phyloP scores from a whole-genome alignment of 2,888 invertebrate species.

The Eristalinus sepulchralis region DNA sequence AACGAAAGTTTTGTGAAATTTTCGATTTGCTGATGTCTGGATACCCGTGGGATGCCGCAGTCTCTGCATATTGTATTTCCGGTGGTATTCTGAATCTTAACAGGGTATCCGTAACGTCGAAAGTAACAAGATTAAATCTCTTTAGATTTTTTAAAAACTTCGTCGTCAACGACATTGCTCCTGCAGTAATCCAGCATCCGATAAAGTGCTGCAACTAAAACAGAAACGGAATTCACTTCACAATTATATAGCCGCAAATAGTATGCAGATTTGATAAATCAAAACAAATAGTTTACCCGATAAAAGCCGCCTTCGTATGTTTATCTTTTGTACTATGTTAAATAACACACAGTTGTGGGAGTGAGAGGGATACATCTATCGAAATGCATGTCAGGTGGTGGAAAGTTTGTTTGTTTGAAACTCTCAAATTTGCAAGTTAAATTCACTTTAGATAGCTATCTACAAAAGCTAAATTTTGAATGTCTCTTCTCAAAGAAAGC shows the following conservation, averaged over 20 bases:
- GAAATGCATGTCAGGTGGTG: neutral
- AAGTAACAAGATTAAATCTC: slow-evolving; percentile 85
- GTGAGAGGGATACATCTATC: neutral
- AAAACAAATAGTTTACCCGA: slow-evolving; percentile 35
- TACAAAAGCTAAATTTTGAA: too few relatives aligned
- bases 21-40: slow-evolving; percentile 73
- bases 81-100: slow-evolving; percentile 86
- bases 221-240: neutral
- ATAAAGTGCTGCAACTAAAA: neutral
- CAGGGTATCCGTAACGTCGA: slow-evolving; percentile 95
- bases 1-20: slow-evolving; percentile 83
- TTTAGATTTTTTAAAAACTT: slow-evolving; percentile 76
- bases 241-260: slow-evolving; percentile 10
- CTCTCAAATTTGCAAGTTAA: neutral
- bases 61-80: slow-evolving; percentile 86
- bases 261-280: neutral
- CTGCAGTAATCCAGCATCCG: neutral
- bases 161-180: slow-evolving; percentile 72
- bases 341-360: neutral
- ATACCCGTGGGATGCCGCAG: slow-evolving; percentile 85
- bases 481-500: too few relatives aligned
- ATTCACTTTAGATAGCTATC: neutral
- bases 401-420: slow-evolving; percentile 8
- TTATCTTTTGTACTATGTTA: neutral
- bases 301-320: neutral